These are phyloP conservation scores for Cistogaster globosa DNA, from an alignment of 2,888 invertebrate genomes.

Conservation along the genomic window DNA sequence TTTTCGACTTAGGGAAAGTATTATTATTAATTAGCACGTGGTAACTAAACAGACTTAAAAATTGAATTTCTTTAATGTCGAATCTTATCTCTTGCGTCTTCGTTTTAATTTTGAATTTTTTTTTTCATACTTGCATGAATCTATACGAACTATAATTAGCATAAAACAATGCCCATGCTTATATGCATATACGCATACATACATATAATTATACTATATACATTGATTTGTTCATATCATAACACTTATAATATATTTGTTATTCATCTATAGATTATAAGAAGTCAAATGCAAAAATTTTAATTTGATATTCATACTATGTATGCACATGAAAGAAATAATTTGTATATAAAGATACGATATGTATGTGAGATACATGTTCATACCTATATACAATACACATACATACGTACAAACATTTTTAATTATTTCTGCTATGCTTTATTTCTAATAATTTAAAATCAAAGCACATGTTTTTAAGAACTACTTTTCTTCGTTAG, in stretches of 20 bases:
- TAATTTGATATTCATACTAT: background rate
- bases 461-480: constrained; percentile 59
- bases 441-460: constrained; percentile 29
- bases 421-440: background rate
- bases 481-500: constrained; percentile 12
- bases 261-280: constrained; percentile 3
- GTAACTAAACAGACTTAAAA: constrained; percentile 4
- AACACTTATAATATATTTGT: constrained; percentile 2
- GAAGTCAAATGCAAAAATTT: constrained; percentile 8
- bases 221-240: background rate
- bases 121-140: constrained; percentile 30
- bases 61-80: constrained; percentile 2
- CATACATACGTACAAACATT: background rate
- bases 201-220: background rate
- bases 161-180: background rate
- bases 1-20: too few species aligned
- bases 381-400: too few species aligned
- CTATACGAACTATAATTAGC: constrained; percentile 46
- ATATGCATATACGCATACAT: background rate
- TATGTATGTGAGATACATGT: background rate
- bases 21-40: constrained; percentile 8
- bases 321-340: background rate
- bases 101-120: constrained; percentile 7
- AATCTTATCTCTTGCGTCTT: constrained; percentile 36
- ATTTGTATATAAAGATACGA: constrained; percentile 7